Base-by-base conservation (phyloP, 1,140 invertebrate genomes). In the Brachionus rubens region DNA sequence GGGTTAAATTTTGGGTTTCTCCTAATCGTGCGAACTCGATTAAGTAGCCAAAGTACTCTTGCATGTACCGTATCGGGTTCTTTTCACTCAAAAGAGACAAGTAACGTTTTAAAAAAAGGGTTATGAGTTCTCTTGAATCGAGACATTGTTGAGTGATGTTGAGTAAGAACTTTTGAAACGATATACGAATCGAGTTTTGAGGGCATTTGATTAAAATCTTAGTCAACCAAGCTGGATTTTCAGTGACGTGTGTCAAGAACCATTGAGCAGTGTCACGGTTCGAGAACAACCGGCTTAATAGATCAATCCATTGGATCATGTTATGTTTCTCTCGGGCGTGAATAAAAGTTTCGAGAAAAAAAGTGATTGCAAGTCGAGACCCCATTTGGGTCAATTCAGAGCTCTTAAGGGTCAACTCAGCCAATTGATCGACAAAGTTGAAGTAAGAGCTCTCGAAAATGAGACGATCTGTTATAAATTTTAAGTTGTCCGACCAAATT, bases 21-120 rank as follows among this genome's bases (percentile, higher is more conserved):
- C 93, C 93, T 91, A 95, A 92, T 82, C 93, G 92, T 78, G 92
- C 92, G 83, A 95, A 96, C 82, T 96, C 93, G 80, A 92, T 91
- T 65, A 96, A 84, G 80, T 96, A 90, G 12, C 90, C 89, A 83
- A 96, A 96, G 81, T 94, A 96, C 81, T 96, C 94, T 3, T 91
- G 92, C 47, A 96, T 85, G 82, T 95, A 91, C 78, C 92, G 90
- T 48, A 92, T 82, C 82, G 28, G 2, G 5, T 65, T 12, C n/a
- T 33, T 65, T 10, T 65, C 59, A 19, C n/a, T 21, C 19, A 65
- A 19, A 16, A 65, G 6, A 2, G 1, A 0, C 1, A 65, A 10
- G 3, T 46, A 65, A 0, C 7, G 19, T 3, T 10, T 26, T 14
- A 65, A 28, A n/a, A 65, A 65, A 24, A 1, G 7, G 9, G 1